phyloP scores from a whole-genome alignment of 2,888 invertebrate genomes.

The Lissocephala sabroskyi region DNA sequence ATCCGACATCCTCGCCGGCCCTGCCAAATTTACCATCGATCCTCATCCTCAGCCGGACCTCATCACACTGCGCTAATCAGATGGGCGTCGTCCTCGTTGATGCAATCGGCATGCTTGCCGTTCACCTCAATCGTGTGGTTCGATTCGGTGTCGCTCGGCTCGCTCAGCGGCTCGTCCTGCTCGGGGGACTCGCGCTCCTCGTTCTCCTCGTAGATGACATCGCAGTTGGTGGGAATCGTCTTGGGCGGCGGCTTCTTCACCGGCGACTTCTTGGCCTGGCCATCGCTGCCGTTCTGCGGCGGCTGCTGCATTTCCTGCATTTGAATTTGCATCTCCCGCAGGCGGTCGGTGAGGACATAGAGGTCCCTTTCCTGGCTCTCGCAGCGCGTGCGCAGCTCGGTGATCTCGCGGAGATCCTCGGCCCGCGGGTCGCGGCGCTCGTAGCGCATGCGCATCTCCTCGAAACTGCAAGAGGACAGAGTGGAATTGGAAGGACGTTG shows the following conservation, averaged over 20 bases:
- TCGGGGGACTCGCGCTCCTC: constrained; percentile 23
- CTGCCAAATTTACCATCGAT: too few species aligned
- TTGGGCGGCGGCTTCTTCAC: constrained; percentile 69
- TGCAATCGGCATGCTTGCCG: constrained; percentile 39
- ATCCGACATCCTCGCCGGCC: too few species aligned
- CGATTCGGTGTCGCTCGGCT: constrained; percentile 47
- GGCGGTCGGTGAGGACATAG: constrained; percentile 75
- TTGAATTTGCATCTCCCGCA: constrained; percentile 76
- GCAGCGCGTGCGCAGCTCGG: constrained; percentile 75
- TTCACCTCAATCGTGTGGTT: constrained; percentile 48
- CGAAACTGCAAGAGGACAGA: constrained; percentile 71
- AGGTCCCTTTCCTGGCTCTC: constrained; percentile 76
- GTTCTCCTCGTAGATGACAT: constrained; percentile 71
- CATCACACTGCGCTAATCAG: constrained; percentile 62
- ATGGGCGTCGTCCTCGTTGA: constrained; percentile 60
- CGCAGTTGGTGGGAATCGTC: constrained; percentile 70
- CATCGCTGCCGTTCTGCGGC: constrained; percentile 16
- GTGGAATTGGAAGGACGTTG: not conserved
- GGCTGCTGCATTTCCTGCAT: constrained; percentile 63
- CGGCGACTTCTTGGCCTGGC: constrained; percentile 25
- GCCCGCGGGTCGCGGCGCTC: constrained; percentile 75
- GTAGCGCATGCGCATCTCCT: constrained; percentile 76
- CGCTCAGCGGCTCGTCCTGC: constrained; percentile 29
- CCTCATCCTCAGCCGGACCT: not conserved
- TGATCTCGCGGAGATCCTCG: constrained; percentile 75